Percentiles rank a stretch among this genome's conserved stretches.
These are phyloP conservation scores for Antennarius maculatus DNA, from an alignment of 2,797 vertebrate genomes.

Conservation along the genomic window DNA sequence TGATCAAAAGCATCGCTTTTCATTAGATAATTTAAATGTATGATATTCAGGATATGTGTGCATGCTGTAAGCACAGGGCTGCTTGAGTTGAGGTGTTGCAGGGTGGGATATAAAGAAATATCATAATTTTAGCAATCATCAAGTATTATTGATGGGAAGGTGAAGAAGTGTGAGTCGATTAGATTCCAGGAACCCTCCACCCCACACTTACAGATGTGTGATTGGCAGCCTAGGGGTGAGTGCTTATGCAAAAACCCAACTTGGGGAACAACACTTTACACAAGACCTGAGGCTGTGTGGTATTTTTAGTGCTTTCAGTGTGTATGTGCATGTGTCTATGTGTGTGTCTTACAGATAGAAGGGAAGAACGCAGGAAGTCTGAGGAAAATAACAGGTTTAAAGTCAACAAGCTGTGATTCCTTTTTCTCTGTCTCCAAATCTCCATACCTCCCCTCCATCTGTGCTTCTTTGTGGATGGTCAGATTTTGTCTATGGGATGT, in stretches of 20 bases:
- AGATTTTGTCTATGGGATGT: constrained; percentile 71
- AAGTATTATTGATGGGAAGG: constrained; percentile 49
- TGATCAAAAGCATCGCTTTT: constrained; percentile 71
- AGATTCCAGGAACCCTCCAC: constrained; percentile 9
- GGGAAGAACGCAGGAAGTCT: constrained; percentile 55
- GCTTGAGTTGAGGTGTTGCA: constrained; percentile 11
- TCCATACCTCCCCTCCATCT: constrained; percentile 54
- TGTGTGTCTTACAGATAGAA: constrained; percentile 20
- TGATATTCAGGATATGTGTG: not conserved
- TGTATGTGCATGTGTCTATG: constrained; percentile 18
- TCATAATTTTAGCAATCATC: constrained; percentile 24
- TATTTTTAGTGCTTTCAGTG: constrained; percentile 51
- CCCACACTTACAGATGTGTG: constrained; percentile 7
- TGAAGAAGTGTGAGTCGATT: constrained; percentile 43
- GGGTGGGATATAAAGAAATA: constrained; percentile 38
- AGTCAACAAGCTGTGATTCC: constrained; percentile 65
- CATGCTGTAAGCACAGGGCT: not conserved
- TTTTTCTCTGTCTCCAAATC: constrained; percentile 65
- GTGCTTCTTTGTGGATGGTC: constrained; percentile 61
- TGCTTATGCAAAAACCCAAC: constrained; percentile 48
- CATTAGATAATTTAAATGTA: constrained; percentile 56
- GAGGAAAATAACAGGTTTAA: constrained; percentile 72
- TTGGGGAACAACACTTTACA: constrained; percentile 48
- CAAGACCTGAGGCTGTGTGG: constrained; percentile 39
- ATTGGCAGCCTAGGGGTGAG: constrained; percentile 53